Base-by-base conservation (phyloP, 2,888 invertebrate species). In the Ypsolopha sequella region DNA sequence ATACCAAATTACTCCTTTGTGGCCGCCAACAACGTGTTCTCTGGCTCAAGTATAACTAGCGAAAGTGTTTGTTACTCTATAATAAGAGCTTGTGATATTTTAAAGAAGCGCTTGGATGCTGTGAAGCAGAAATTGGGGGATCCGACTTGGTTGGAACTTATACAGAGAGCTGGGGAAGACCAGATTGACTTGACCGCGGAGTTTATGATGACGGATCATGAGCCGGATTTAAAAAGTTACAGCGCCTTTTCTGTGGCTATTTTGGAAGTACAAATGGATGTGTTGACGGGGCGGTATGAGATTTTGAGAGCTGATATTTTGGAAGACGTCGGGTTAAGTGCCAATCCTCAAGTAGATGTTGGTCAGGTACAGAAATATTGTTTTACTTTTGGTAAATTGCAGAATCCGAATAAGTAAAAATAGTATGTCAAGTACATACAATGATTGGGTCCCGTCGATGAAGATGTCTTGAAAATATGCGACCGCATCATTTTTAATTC, bases 41-140 rank as follows among this genome's bases (percentile, higher is more conserved):
- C 93, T 1, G 94, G 93, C 1, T 92, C 91, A 0, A 91, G 91
- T 70, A 70, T 90, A 3, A 88, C 91, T 0, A 91, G 90, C 52
- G 94, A 94, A 70, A 76, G 88, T 49, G 87, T 88, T 34, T 84
- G 88, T 55, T 88, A 76, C 58, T 76, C 87, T 33, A 74, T 89
- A 0, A 88, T 91, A 34, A 87, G 84, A 60, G 90, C 91, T 9
- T 93, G 93, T 60, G 82, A 89, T 50, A 75, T 73, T 8, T 60
- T 93, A 3, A 73, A 89, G 39, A 68, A 75, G 1, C 82, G 91
- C 47, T 70, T 93, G 55, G 76, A 87, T 50, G 89, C 91, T 0
- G 65, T 91, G 8, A 89, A 68, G 56, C 71, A 80, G 7, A 73
- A 76, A 50, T 54, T 88, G 60, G 73, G 76, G 1, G 71, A 88